phyloP scores from a whole-genome alignment of 2,888 invertebrate species.

The Julus scandinavius region DNA sequence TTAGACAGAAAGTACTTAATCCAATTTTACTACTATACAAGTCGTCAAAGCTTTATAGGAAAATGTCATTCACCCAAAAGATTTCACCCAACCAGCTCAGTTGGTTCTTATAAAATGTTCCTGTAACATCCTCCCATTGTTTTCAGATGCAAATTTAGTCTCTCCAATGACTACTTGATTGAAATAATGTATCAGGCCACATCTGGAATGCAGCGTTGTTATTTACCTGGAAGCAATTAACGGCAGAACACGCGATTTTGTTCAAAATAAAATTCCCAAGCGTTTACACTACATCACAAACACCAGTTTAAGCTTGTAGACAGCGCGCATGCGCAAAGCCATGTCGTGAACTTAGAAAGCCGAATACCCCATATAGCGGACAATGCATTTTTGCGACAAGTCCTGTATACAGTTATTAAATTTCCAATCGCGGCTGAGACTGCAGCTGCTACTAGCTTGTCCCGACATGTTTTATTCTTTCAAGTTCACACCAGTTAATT shows the following conservation, averaged over 20 bases:
- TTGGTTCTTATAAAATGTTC: too few species aligned
- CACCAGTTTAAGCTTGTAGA: not conserved
- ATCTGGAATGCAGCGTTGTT: not conserved
- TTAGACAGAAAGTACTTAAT: too few species aligned
- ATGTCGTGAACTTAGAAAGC: not conserved
- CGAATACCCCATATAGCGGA: not conserved
- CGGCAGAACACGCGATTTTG: not conserved
- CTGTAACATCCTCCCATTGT: too few species aligned
- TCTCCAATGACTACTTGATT: not conserved
- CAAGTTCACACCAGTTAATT: constrained; percentile 32
- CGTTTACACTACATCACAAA: not conserved
- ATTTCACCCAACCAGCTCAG: too few species aligned
- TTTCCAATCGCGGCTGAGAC: constrained; percentile 23
- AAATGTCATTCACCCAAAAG: too few species aligned
- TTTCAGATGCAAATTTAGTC: not conserved
- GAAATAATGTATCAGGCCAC: too few species aligned
- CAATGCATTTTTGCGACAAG: not conserved
- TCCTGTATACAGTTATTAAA: not conserved
- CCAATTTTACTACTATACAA: too few species aligned
- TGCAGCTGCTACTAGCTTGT: constrained; percentile 7
- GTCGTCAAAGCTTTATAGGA: too few species aligned
- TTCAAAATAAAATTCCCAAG: not conserved
- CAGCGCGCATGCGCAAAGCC: not conserved
- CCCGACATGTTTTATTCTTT: constrained; percentile 22
- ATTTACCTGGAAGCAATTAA: not conserved